A percentile compares a stretch with the other conserved stretches of the same genome.
Conservation (phyloP, 2,797 vertebrate species). For the Lepilemur septentrionalis region DNA sequence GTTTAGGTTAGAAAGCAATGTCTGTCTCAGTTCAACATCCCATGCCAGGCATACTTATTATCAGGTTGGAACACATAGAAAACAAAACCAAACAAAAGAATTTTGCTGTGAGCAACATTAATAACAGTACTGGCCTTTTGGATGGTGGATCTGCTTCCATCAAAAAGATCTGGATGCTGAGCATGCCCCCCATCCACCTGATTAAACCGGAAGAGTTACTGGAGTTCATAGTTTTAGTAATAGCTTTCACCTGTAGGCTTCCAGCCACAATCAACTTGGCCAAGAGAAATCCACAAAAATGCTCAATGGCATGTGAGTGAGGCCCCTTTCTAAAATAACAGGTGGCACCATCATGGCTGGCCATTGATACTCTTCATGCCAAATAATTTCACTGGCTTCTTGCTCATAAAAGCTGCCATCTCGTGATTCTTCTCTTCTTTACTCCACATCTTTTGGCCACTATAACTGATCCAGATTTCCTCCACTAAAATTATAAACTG, state of each 20-base stretch:
- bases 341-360: not conserved
- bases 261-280: not conserved
- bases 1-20: not conserved
- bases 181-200: not conserved
- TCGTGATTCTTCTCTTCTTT: not conserved
- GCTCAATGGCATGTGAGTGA: not conserved
- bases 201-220: not conserved
- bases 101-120: not conserved
- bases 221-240: slow-evolving; percentile 44
- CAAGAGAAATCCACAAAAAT: slow-evolving; percentile 26
- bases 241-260: slow-evolving; percentile 65
- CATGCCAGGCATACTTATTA: not conserved
- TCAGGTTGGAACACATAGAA: slow-evolving; percentile 11
- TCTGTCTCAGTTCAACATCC: not conserved
- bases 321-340: not conserved
- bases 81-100: slow-evolving; percentile 37
- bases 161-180: slow-evolving; percentile 36
- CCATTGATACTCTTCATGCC: not conserved
- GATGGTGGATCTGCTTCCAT: not conserved
- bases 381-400: slow-evolving; percentile 5
- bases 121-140: not conserved
- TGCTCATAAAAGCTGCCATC: slow-evolving; percentile 3
- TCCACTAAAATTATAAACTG: not conserved
- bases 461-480: slow-evolving; percentile 25
- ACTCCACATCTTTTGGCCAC: not conserved